Base-by-base conservation (phyloP, 1,140 invertebrate genomes). In the Bombus breviceps region DNA sequence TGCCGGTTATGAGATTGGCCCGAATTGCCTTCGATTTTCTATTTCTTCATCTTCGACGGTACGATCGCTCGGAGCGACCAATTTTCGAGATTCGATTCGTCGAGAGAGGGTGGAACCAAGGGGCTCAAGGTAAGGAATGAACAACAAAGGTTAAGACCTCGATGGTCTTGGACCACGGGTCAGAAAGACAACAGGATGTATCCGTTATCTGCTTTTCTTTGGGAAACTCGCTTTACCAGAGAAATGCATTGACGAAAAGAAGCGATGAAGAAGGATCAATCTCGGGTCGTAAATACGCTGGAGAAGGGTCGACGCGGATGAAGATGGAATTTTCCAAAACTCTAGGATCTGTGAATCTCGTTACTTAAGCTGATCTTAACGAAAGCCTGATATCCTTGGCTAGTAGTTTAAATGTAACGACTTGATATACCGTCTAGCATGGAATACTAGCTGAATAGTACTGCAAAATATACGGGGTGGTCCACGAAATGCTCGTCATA, bases 181-280 rank as follows among this genome's bases (percentile, higher is more conserved):
- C 57, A 18, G 47, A 72, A 59, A 62, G 75, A 72, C 76, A 79
- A 25, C 66, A 53, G 43, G 47, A 15, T 15, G 41, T 25, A 41
- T 68, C 59, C 18, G 41, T 83, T 53, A 57, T 66, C 41, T 41
- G 28, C 59, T 71, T 62, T 43, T 57, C 39, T 25, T 47, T 74
- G 64, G 64, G 34, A 84, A 79, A 71, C 78, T 84, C 75, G 66
- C 39, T 71, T 78, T 71, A 28, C 39, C 66, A 28, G 47, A 62
- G n/a, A 84, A 78, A 84, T 72, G 76, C 83, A 62, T 10, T 2
- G 81, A 25, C 47, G 25, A 22, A 43, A 62, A n/a, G n/a, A 18
- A 22, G 18, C 1, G 41, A 3, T 0, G 32, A 18, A 15, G 71
- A 37, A n/a, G 53, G 80, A 43, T 43, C 69, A 22, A 82, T 82